Evolutionary conservation across 2,888 invertebrate genomes (phyloP).

Genomic region (Entomobrya proxima): DNA sequence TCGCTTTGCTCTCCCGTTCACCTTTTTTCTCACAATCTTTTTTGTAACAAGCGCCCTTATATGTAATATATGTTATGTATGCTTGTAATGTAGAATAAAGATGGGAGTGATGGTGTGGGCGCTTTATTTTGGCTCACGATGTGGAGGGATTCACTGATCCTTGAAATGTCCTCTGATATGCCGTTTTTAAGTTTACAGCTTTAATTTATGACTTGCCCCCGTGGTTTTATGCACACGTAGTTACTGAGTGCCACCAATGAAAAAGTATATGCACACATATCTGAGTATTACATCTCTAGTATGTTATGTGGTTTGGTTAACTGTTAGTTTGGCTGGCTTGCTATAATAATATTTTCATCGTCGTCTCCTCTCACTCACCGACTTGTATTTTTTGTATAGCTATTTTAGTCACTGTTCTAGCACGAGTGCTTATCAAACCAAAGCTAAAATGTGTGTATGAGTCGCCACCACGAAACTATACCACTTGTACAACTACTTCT

Average conservation of each 20-base stretch:
- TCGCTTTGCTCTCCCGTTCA: constrained; percentile 14
- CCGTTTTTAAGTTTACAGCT: constrained; percentile 69
- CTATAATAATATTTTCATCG: constrained; percentile 17
- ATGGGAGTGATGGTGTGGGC: constrained; percentile 9
- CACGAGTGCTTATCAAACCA: constrained; percentile 7
- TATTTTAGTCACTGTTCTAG: constrained; percentile 18
- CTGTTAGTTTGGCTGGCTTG: constrained; percentile 19
- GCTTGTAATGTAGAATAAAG: background rate
- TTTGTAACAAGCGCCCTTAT: constrained; percentile 33
- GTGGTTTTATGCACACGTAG: constrained; percentile 68
- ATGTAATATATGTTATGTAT: background rate
- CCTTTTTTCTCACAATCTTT: constrained; percentile 51
- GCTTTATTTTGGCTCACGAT: constrained; percentile 60
- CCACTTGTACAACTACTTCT: background rate
- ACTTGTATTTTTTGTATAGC: constrained; percentile 28
- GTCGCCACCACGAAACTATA: constrained; percentile 10
- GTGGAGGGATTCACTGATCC: constrained; percentile 65
- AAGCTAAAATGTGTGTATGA: constrained; percentile 16
- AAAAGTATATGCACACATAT: constrained; percentile 6
- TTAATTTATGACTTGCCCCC: constrained; percentile 67
- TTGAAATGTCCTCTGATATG: constrained; percentile 69
- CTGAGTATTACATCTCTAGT: background rate
- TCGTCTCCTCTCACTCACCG: background rate
- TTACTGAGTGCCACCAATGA: constrained; percentile 40
- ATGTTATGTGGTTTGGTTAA: constrained; percentile 25